phyloP scores from a whole-genome alignment of 2,888 invertebrate genomes.

The Brenthis ino region DNA sequence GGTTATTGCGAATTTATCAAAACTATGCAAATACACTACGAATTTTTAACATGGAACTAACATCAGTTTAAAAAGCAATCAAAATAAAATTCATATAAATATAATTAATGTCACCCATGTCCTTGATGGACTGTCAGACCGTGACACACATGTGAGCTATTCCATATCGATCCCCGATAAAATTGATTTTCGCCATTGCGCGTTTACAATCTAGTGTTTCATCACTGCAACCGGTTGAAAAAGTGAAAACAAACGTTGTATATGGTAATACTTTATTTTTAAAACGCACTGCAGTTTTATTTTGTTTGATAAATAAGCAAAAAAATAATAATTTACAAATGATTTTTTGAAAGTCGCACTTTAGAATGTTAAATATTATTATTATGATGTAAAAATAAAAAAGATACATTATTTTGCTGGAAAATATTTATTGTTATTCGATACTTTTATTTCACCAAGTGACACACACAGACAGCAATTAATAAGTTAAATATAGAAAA shows the following conservation, averaged over 20 bases:
- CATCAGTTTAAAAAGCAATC: too few relatives aligned
- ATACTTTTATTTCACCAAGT: too few relatives aligned
- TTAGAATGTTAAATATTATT: too few relatives aligned
- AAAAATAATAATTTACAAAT: background rate
- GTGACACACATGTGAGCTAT: constrained; percentile 36
- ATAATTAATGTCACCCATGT: constrained; percentile 22
- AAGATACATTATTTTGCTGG: too few relatives aligned
- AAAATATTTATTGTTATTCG: too few relatives aligned
- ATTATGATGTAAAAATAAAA: too few relatives aligned
- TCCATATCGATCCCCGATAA: constrained; percentile 35
- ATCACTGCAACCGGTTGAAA: constrained; percentile 27
- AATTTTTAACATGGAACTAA: too few relatives aligned
- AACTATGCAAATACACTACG: too few relatives aligned
- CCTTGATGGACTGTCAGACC: constrained; percentile 35
- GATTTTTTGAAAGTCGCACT: background rate
- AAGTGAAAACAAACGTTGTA: constrained; percentile 30
- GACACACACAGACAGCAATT: too few relatives aligned
- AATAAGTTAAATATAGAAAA: background rate
- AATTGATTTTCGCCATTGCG: constrained; percentile 32
- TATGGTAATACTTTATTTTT: too few relatives aligned
- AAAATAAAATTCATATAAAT: too few relatives aligned
- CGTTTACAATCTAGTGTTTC: constrained; percentile 21
- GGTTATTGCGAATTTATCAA: too few relatives aligned
- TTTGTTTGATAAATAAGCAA: background rate
- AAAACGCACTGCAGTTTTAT: background rate